Evolutionary conservation across 1,140 invertebrate species (phyloP), one percentile per base, ranked within the genome.

Genomic region (Camponotus floridanus): DNA sequence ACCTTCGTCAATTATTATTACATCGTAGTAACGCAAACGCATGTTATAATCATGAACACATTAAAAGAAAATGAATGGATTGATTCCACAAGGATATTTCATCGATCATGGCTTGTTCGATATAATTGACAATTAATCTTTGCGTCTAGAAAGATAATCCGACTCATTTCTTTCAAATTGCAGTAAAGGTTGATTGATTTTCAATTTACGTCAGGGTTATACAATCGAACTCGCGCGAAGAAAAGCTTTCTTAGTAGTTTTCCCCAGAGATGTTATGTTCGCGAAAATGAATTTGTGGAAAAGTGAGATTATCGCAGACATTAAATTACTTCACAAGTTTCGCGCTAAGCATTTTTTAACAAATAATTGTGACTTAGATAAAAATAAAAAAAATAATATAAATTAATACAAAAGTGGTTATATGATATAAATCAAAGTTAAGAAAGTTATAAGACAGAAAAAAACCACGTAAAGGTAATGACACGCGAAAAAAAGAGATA

Each of bases 1-100:
- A 88, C 89, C 86, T 88, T 84, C 86, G 80, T 13, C 57, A n/a
- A 15, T 86, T n/a, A n/a, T n/a, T n/a, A n/a, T n/a, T 62, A 55
- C 78, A 59, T 61, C 51, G 57, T 83, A 39, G 59, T 65, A 68
- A 67, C 48, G 39, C 51, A 13, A 26, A 48, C 48, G 57, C 15
- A 33, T 39, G 48, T 70, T 36, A 18, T 39, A 2, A 9, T 3
- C 5, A 13, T 42, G 15, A 48, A 65, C 21, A 57, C 13, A n/a
- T 15, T 5, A 33, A 62, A 9, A 26, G 15, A 36, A 26, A 68
- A 36, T 48, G 15, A 6, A 59, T 2, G 8, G 31, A 36, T 57
- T 45, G 26, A 39, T 73, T 26, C 26, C 0, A 2, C 13, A 13
- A 21, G 15, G 5, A 80, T 21, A 26, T 13, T 59, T 59, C 39